Percentiles rank a stretch among this genome's conserved stretches.
These are phyloP conservation scores for Heteromormyrus szaboi DNA, from an alignment of 2,797 vertebrate species.

Conservation along the genomic window DNA sequence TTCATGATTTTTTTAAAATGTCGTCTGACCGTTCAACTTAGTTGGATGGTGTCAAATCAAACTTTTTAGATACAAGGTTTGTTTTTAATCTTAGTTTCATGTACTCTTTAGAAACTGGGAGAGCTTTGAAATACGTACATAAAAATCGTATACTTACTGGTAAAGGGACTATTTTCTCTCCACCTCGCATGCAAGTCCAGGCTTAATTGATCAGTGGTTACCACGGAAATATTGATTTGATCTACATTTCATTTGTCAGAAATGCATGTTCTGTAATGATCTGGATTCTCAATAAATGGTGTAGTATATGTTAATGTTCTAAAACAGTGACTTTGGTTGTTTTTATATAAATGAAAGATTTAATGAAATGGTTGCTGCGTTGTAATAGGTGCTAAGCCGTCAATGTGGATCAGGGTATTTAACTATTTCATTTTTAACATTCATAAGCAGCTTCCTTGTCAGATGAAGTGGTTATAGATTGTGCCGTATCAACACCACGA, in stretches of 20 bases:
- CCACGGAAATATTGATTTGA: constrained; percentile 16
- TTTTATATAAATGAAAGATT: background rate
- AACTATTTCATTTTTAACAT: background rate
- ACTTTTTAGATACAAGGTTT: background rate
- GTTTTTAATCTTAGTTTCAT: background rate
- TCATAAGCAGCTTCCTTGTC: background rate
- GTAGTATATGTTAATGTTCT: background rate
- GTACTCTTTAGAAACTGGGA: background rate
- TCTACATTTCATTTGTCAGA: background rate
- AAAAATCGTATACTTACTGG: background rate
- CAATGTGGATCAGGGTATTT: background rate
- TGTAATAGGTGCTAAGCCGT: background rate
- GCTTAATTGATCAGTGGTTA: constrained; percentile 24
- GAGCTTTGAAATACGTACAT: background rate
- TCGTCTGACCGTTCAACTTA: background rate
- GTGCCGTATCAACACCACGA: background rate
- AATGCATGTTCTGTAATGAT: background rate
- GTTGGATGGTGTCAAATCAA: background rate
- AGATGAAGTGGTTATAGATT: background rate
- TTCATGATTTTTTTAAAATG: background rate
- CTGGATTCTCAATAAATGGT: background rate
- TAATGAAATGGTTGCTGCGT: background rate
- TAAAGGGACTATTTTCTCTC: constrained; percentile 44
- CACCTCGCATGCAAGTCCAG: constrained; percentile 23
- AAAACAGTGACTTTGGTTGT: background rate